Conservation (phyloP, 2,888 invertebrate species). For the Standfussiana lucernea region DNA sequence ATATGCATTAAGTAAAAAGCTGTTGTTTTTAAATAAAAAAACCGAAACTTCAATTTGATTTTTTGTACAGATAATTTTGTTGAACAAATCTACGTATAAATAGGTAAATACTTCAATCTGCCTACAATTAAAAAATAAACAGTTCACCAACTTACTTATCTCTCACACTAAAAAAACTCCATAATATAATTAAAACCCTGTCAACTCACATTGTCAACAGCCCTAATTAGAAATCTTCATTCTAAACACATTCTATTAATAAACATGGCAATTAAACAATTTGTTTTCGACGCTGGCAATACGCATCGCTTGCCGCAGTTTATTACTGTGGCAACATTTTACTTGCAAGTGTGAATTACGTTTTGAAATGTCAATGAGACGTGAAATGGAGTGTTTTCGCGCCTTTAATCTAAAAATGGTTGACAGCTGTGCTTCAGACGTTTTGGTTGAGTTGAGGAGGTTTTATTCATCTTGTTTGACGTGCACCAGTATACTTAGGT, state of each 20-base stretch:
- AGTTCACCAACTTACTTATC: background rate
- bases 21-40: too few species aligned
- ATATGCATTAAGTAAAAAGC: too few species aligned
- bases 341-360: constrained; percentile 87
- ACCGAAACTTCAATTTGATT: too few species aligned
- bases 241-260: constrained; percentile 46
- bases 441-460: constrained; percentile 26
- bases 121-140: background rate
- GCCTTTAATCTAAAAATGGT: constrained; percentile 85
- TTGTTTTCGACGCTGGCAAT: constrained; percentile 84
- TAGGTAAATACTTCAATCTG: background rate
- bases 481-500: constrained; percentile 50
- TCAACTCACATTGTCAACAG: constrained; percentile 55
- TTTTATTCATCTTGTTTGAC: constrained; percentile 46
- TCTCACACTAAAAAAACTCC: background rate
- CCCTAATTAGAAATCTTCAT: constrained; percentile 61
- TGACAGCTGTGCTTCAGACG: constrained; percentile 50
- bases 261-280: constrained; percentile 86
- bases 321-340: constrained; percentile 88
- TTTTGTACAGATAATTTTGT: too few species aligned
- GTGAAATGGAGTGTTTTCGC: constrained; percentile 80
- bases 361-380: constrained; percentile 83
- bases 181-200: constrained; percentile 42
- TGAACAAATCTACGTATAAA: too few species aligned
- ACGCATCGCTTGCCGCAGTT: constrained; percentile 83